Base-by-base conservation (phyloP, 2,113 vertebrate genomes). In the Neodon shergylaensis region DNA sequence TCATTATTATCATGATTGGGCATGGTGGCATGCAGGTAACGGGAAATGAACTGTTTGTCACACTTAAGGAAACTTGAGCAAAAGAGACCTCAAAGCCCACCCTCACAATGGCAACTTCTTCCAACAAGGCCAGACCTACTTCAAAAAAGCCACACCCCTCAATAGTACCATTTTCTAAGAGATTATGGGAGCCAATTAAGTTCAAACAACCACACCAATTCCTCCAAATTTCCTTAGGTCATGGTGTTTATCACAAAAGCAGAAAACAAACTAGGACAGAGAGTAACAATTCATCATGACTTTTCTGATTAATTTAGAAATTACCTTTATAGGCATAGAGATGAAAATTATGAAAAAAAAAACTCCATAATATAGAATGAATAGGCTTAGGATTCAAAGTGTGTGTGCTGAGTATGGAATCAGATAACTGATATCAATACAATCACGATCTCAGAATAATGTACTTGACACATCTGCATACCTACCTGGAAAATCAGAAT, bases 261-360 rank as follows among this genome's bases (percentile, higher is more conserved):
- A 47, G 10, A 44, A 47, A 47, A 28, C 74, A 77, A 31, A 28
- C 42, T 31, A 47, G 58, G 33, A 52, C 82, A 54, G 24, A 84
- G 3, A 83, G 33, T 49, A 78, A 86, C 78, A 79, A 70, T 68
- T 9, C 49, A 36, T 52, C 36, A 81, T 36, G 7, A 39, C 1
- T 91, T 90, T 83, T 36, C 14, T 91, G 14, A 77, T 81, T 84
- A 66, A 39, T 70, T 93, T 93, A 90, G 33, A 95, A 92, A 65
- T 79, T 65, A 83, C 28, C 16, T 42, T 87, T 28, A 58, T 31
- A 58, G 72, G 2, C 4, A 31, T 47, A 88, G 24, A 70, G 1
- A 2, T 82, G 91, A 7, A 89, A 73, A 83, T 89, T 61, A 85
- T 81, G 54, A 54, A 72, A 72, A 70, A 49, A 76, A 76, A 70